Evolutionary conservation across 2,797 vertebrate genomes (phyloP).

Genomic region (Oreochromis grahami): DNA sequence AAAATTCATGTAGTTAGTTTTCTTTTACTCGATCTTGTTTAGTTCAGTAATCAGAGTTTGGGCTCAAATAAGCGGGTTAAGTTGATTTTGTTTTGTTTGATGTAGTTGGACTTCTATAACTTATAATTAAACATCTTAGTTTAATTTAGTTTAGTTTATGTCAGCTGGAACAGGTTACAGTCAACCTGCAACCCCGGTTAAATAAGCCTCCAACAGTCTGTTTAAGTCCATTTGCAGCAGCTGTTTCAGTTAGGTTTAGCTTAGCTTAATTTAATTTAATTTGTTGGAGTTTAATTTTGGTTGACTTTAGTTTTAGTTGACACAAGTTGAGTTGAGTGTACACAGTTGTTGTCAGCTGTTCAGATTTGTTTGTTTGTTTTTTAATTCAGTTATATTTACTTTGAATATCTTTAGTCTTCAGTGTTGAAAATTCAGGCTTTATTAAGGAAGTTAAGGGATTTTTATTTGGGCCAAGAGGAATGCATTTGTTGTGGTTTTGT

Average conservation of each 20-base stretch:
- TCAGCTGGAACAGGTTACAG: neutral
- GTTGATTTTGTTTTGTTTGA: neutral
- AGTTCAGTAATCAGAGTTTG: neutral
- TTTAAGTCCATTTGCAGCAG: neutral
- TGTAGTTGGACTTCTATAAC: neutral
- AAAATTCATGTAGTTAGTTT: neutral
- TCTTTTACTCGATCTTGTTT: neutral
- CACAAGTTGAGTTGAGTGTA: neutral
- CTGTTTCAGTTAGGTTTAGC: neutral
- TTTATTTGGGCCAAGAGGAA: neutral
- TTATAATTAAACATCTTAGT: neutral
- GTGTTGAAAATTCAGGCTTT: neutral
- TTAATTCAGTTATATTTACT: neutral
- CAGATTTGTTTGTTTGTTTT: neutral
- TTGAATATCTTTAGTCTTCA: neutral
- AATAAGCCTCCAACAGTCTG: neutral
- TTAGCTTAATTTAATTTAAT: neutral
- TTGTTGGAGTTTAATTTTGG: neutral
- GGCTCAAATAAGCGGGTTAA: neutral
- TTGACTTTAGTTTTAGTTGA: neutral
- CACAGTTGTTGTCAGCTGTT: neutral
- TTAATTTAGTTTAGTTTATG: neutral
- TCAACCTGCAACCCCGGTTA: neutral
- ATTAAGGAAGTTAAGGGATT: neutral
- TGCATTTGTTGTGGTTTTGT: neutral